A percentile compares a stretch with the other conserved stretches of the same genome.
phyloP scores from a whole-genome alignment of 2,888 invertebrate genomes.

The Andrena hattorfiana region DNA sequence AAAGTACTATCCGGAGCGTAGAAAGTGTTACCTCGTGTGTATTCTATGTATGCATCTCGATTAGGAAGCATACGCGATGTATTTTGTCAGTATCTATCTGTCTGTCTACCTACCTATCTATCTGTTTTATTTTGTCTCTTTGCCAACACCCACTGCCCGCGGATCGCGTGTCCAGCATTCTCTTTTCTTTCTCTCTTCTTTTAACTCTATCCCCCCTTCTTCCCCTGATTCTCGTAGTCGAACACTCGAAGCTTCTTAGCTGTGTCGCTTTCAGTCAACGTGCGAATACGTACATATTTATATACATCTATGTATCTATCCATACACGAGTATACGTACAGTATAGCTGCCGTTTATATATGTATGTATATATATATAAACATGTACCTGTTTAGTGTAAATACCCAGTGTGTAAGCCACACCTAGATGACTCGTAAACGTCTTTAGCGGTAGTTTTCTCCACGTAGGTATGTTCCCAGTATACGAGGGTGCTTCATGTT shows the following conservation, averaged over 20 bases:
- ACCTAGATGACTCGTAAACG: conserved; percentile 65
- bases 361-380: conserved; percentile 28
- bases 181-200: conserved; percentile 3
- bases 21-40: conserved; percentile 40
- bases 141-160: conserved; percentile 49
- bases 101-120: not conserved
- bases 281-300: conserved; percentile 71
- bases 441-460: conserved; percentile 80
- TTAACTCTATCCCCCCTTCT: conserved; percentile 17
- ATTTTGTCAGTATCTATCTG: conserved; percentile 37
- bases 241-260: conserved; percentile 80
- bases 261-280: conserved; percentile 83
- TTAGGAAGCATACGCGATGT: conserved; percentile 56
- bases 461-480: conserved; percentile 43
- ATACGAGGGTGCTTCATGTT: not conserved
- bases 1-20: conserved; percentile 45
- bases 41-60: conserved; percentile 57
- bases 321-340: conserved; percentile 17
- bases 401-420: conserved; percentile 26
- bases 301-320: conserved; percentile 8
- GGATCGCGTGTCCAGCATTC: conserved; percentile 52
- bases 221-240: conserved; percentile 67
- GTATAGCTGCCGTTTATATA: not conserved
- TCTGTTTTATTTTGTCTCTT: conserved; percentile 12
- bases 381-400: conserved; percentile 52